Evolutionary conservation across 2,888 invertebrate species (phyloP).

Genomic region (Adela reaumurella): DNA sequence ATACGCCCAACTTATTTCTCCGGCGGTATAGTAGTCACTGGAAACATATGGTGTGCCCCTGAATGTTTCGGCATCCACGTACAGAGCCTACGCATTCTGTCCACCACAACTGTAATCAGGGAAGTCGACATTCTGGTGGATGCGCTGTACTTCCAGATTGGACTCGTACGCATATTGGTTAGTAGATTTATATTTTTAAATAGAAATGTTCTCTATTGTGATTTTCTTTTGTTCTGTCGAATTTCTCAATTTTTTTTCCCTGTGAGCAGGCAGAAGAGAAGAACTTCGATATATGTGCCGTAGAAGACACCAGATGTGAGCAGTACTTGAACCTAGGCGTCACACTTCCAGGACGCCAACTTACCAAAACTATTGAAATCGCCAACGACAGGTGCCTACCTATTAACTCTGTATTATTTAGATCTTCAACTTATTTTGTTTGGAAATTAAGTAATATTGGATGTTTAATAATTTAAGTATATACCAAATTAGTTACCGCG

Average conservation of each 20-base stretch:
- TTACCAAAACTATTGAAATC: conserved; percentile 22
- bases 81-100: conserved; percentile 18
- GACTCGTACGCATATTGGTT: neutral
- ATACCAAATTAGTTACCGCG: no score
- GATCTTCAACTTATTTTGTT: no score
- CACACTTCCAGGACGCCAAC: conserved; percentile 26
- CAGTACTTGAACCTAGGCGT: conserved; percentile 32
- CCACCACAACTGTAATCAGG: conserved; percentile 21
- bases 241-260: no score
- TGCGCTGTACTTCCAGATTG: conserved; percentile 19
- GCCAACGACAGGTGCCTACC: conserved; percentile 28
- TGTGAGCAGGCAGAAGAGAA: conserved; percentile 29
- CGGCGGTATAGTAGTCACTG: conserved; percentile 21
- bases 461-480: no score
- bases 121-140: conserved; percentile 29
- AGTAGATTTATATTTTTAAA: no score
- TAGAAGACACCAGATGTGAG: conserved; percentile 28
- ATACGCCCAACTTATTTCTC: conserved; percentile 25
- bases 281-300: conserved; percentile 32
- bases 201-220: no score
- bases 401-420: no score
- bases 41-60: conserved; percentile 22
- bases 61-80: conserved; percentile 20
- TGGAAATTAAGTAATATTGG: no score
- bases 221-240: no score